A percentile compares a stretch with the other conserved stretches of the same genome.
Conservation (phyloP, 2,113 vertebrate genomes). For the Pterocles orientalis region DNA sequence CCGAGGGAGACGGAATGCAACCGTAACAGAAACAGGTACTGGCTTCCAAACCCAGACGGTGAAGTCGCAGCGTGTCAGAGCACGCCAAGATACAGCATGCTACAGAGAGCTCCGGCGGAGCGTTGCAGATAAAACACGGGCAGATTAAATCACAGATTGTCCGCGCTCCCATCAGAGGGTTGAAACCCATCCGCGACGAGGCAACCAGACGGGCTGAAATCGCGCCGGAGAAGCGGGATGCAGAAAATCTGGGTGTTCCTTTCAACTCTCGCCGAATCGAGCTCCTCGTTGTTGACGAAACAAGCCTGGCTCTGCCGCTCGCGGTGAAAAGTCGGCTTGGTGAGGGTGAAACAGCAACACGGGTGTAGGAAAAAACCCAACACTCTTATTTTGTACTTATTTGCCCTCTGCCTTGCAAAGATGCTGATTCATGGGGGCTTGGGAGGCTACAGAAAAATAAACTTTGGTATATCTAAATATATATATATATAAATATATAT, state of each 20-base stretch:
- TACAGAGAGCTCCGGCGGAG: neutral
- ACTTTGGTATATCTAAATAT: neutral
- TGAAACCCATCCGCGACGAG: neutral
- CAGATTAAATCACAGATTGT: neutral
- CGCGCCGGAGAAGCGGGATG: neutral
- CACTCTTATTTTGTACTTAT: neutral
- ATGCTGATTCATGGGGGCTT: neutral
- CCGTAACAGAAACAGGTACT: neutral
- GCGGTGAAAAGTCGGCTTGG: neutral
- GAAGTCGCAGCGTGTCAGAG: neutral
- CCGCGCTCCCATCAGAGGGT: neutral
- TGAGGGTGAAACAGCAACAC: fast-evolving
- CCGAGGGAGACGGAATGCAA: neutral
- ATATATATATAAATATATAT: too few species aligned
- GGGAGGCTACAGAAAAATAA: neutral
- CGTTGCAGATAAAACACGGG: slow-evolving; percentile 17
- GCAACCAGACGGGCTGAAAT: neutral
- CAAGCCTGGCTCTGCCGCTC: fast-evolving
- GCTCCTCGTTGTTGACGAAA: neutral
- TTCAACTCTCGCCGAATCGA: neutral
- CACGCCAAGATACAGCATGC: neutral
- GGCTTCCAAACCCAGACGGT: neutral
- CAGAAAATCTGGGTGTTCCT: neutral
- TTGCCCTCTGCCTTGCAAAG: neutral
- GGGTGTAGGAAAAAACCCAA: neutral